Evolutionary conservation across 1,140 invertebrate genomes (phyloP).

Genomic region (Eriosoma lanigerum): DNA sequence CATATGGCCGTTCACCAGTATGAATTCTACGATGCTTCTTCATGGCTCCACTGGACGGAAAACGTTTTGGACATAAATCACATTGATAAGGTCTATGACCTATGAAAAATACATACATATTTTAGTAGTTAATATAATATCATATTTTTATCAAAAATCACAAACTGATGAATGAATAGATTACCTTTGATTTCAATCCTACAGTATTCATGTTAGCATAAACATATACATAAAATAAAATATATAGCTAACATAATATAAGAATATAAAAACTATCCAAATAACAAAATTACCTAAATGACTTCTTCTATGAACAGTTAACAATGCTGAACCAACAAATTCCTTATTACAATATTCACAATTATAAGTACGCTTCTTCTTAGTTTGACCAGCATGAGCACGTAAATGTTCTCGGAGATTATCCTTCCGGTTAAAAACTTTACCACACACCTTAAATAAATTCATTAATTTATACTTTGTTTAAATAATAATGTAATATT

Average conservation of each 20-base stretch:
- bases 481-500: not conserved
- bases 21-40: constrained; percentile 79
- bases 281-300: constrained; percentile 65
- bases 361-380: constrained; percentile 66
- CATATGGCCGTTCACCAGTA: constrained; percentile 77
- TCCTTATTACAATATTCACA: constrained; percentile 72
- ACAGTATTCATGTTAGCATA: constrained; percentile 40
- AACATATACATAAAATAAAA: constrained; percentile 45
- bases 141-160: not conserved
- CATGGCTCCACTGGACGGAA: constrained; percentile 70
- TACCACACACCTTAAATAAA: constrained; percentile 67
- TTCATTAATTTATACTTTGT: not conserved
- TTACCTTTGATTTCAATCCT: constrained; percentile 44
- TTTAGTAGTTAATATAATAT: not conserved
- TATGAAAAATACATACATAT: constrained; percentile 52
- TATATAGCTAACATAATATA: constrained; percentile 3
- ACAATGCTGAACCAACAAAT: constrained; percentile 68
- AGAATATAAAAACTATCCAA: constrained; percentile 53
- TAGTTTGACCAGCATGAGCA: constrained; percentile 69
- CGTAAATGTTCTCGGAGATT: constrained; percentile 75
- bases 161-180: not conserved
- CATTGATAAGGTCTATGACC: constrained; percentile 68
- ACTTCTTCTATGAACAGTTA: constrained; percentile 69
- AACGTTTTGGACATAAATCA: constrained; percentile 68
- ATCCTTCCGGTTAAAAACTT: constrained; percentile 73